These are phyloP conservation scores for Epinotia demarniana DNA, from an alignment of 2,888 invertebrate species.

Conservation along the genomic window DNA sequence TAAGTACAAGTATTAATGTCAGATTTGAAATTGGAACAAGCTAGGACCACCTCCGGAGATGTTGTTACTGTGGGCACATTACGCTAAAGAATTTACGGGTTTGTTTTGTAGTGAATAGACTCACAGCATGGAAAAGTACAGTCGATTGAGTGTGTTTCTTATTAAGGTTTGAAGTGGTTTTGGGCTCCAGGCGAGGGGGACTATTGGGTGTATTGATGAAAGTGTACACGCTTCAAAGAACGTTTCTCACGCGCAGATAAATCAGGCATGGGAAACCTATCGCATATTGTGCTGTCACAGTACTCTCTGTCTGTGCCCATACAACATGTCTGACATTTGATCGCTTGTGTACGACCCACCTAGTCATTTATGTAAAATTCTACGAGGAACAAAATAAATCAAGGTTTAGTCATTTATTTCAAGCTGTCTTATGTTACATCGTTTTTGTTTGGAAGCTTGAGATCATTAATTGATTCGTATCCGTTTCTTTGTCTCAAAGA, in stretches of 20 bases:
- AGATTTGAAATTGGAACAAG: conserved; percentile 36
- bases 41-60: conserved; percentile 40
- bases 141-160: conserved; percentile 18
- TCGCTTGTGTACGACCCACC: conserved; percentile 54
- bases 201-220: conserved; percentile 46
- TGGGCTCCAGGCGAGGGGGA: conserved; percentile 23
- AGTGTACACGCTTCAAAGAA: conserved; percentile 60
- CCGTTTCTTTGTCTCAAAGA: conserved; percentile 69
- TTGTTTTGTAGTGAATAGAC: conserved; percentile 14
- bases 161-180: conserved; percentile 8
- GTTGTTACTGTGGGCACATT: conserved; percentile 6
- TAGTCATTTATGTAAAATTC: conserved; percentile 44
- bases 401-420: conserved; percentile 29
- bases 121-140: conserved; percentile 1
- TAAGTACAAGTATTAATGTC: conserved; percentile 51
- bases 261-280: conserved; percentile 67
- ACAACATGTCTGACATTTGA: conserved; percentile 60
- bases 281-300: conserved; percentile 50
- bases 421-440: conserved; percentile 15
- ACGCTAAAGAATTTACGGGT: conserved; percentile 17
- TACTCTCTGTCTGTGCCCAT: conserved; percentile 56
- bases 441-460: conserved; percentile 51
- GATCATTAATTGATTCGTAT: conserved; percentile 67
- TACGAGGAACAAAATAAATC: conserved; percentile 34
- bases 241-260: conserved; percentile 62